Evolutionary conservation across 2,888 invertebrate species (phyloP), one percentile per base, ranked within the genome.

Genomic region (Tenthredo amoena): DNA sequence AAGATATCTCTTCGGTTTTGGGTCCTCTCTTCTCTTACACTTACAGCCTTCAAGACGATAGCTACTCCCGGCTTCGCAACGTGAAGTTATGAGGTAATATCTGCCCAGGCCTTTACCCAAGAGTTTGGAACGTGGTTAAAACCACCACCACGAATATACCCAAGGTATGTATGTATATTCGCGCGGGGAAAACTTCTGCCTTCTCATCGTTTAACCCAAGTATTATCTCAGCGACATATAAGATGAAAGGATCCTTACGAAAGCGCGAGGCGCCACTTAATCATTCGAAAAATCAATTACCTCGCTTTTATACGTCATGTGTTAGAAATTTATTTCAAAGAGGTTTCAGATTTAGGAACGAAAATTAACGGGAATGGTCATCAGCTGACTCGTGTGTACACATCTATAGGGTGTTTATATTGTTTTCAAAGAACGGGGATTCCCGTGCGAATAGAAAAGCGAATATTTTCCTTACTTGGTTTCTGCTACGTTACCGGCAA

Each of bases 401-500:
- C 34, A 34, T 34, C 3, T 18, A 34, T 18, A 18, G 15, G 12
- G 68, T 68, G 12, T 15, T 31, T 18, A 15, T 31, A 68, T 68
- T 18, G 68, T 34, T 68, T 68, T 34, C 4, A 68, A 68, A 68
- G 15, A 68, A 34, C 21, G 40, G 58, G 37, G 37, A 81, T 47
- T 77, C 77, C 81, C 21, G 68, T 83, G 85, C 89, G 91, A 90
- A 89, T 90, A 91, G 91, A 87, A 89, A 89, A 87, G 88, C 89
- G 90, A 91, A 92, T 92, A 91, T 91, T 91, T 91, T 91, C 90
- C 88, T 90, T 90, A 89, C 89, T 89, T 89, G 88, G 88, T 89
- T 88, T 86, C 86, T 74, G 84, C 83, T 71, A 84, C 83, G 77
- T 85, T 84, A 83, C 72, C 82, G 47, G 76, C 84, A 91, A 91